Evolutionary conservation across 1,140 invertebrate species (phyloP).

Genomic region (Bicyclus anynana): DNA sequence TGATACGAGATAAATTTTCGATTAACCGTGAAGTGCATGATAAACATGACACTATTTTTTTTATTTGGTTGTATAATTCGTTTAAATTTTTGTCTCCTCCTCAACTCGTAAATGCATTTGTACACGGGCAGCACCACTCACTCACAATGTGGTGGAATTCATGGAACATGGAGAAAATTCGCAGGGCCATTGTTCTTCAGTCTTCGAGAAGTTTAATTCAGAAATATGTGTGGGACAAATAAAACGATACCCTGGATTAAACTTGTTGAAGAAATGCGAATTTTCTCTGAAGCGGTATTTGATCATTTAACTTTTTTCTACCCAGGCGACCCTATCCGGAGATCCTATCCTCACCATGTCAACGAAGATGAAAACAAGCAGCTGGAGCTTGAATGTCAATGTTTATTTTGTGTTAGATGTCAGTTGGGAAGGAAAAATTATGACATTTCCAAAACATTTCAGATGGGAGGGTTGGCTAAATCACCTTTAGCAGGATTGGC

Average conservation of each 20-base stretch:
- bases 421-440: constrained; percentile 9
- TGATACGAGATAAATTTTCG: constrained; percentile 40
- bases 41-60: constrained; percentile 57
- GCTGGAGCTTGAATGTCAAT: constrained; percentile 62
- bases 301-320: constrained; percentile 53
- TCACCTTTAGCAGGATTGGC: constrained; percentile 91
- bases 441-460: constrained; percentile 54
- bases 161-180: constrained; percentile 44
- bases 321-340: constrained; percentile 72
- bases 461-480: constrained; percentile 90
- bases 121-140: constrained; percentile 73
- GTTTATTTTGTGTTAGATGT: constrained; percentile 17
- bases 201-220: constrained; percentile 18
- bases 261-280: constrained; percentile 33
- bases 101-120: constrained; percentile 42
- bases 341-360: constrained; percentile 79
- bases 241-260: constrained; percentile 16
- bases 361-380: constrained; percentile 73
- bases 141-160: constrained; percentile 69
- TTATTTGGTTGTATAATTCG: constrained; percentile 41
- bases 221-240: not conserved
- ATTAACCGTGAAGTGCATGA: constrained; percentile 67
- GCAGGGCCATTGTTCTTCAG: constrained; percentile 20
- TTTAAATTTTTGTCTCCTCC: constrained; percentile 37
- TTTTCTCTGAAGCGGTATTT: constrained; percentile 42